Evolutionary conservation across 2,888 invertebrate species (phyloP).

Genomic region (Drepanosiphum platanoidis): DNA sequence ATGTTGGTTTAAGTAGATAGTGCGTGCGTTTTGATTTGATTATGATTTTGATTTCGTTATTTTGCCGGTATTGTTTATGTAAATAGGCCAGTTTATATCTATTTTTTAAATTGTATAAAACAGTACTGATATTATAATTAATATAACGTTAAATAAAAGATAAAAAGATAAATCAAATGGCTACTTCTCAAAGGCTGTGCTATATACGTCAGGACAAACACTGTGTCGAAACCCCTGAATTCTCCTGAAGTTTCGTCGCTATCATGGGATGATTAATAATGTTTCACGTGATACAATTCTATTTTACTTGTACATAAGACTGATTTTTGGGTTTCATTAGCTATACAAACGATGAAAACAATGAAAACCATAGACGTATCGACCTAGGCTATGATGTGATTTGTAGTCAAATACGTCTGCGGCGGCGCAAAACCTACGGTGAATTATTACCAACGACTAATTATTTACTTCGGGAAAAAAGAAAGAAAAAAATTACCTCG

Average conservation of each 20-base stretch:
- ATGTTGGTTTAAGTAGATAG: slow-evolving; percentile 61
- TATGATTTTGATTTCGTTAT: slow-evolving; percentile 52
- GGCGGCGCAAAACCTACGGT: too few relatives aligned
- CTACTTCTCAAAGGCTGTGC: slow-evolving; percentile 51
- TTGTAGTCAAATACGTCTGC: too few relatives aligned
- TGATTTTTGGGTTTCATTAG: slow-evolving; percentile 44
- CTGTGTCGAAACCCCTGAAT: slow-evolving; percentile 12
- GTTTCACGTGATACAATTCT: slow-evolving; percentile 3
- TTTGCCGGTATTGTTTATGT: slow-evolving; percentile 60
- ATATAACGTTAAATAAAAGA: not conserved
- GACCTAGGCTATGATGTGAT: not conserved
- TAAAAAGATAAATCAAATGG: slow-evolving; percentile 28
- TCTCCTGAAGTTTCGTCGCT: not conserved
- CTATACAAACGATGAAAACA: not conserved
- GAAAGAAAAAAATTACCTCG: too few relatives aligned
- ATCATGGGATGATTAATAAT: too few relatives aligned
- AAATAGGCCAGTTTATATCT: slow-evolving; percentile 57
- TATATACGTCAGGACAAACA: slow-evolving; percentile 8
- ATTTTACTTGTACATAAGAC: slow-evolving; percentile 53
- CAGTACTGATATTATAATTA: slow-evolving; percentile 9
- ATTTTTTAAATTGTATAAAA: slow-evolving; percentile 51
- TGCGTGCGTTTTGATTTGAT: slow-evolving; percentile 58
- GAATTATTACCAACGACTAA: too few relatives aligned
- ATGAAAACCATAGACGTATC: not conserved
- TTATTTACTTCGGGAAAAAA: too few relatives aligned